phyloP scores from a whole-genome alignment of 2,113 vertebrate species.

The Carettochelys insculpta region DNA sequence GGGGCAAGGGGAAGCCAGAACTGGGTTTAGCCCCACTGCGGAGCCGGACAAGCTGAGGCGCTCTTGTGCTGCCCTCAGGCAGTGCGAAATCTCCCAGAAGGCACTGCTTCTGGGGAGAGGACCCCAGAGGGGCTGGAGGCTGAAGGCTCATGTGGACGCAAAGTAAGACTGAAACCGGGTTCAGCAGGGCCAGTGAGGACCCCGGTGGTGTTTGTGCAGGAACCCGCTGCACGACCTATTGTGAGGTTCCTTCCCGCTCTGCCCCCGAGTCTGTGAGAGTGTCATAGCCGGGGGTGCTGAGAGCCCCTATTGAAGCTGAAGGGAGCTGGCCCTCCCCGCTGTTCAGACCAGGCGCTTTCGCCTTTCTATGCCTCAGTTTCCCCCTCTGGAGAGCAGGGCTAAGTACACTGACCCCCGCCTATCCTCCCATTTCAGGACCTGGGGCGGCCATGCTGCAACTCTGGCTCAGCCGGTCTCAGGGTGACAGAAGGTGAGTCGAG shows the following conservation, averaged over 20 bases:
- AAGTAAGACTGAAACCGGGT: neutral
- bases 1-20: neutral
- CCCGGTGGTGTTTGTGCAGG: neutral
- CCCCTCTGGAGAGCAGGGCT: fast-evolving
- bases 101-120: neutral
- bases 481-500: constrained; percentile 64
- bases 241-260: neutral
- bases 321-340: neutral
- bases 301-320: neutral
- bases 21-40: neutral
- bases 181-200: neutral
- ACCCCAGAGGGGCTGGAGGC: neutral
- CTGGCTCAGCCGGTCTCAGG: neutral
- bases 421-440: constrained; percentile 53
- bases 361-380: neutral
- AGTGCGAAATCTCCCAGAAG: neutral
- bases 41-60: neutral
- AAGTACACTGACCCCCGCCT: fast-evolving
- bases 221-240: neutral
- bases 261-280: neutral
- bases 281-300: neutral
- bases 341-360: fast-evolving
- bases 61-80: too few relatives aligned
- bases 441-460: constrained; percentile 21
- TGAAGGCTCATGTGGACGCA: neutral